Evolutionary conservation across 1,140 invertebrate species (phyloP), one percentile per base, ranked within the genome.

Genomic region (Drosophila repleta): DNA sequence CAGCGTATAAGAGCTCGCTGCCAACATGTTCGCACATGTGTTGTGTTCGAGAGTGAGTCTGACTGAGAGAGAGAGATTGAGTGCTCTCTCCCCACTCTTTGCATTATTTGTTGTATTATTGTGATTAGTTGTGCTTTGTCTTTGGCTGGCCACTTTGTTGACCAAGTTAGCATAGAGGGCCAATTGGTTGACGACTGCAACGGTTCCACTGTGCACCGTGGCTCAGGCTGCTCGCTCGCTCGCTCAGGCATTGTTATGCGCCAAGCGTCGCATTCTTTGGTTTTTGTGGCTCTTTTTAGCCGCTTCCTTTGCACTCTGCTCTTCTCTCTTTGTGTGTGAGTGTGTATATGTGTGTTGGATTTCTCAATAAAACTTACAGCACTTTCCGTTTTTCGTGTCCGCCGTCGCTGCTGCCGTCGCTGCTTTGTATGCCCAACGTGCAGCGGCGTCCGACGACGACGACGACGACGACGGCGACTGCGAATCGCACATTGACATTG

Each of bases 301-400:
- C 37, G 58, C 49, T 48, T 48, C 68, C 79, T 80, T 58, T 64
- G 70, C 52, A 17, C 39, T 15, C 37, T 11, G 4, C 2, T 41
- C 39, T 41, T 4, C 24, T 24, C 24, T 24, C 3, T 35, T 6
- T 35, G 32, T 3, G 10, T 11, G 32, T 11, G 11, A 3, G 32
- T 35, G 32, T 35, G 32, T 10, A 3, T 58, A n/a, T 43, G 49
- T 35, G 21, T 43, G n/a, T 45, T 41, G 68, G 58, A 80, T 76
- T 82, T 82, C 78, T 87, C 77, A 87, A 85, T 85, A 87, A 57
- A 85, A 87, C 76, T 66, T 74, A 81, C 81, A 49, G 67, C 64
- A 83, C 82, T 88, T 85, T 85, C 82, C 83, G 82, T 82, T 82
- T 85, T 69, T 73, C 74, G 67, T 48, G 63, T 32, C 29, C 29